These are phyloP conservation scores for Stenichneumon culpator DNA, from an alignment of 2,888 invertebrate genomes.

Conservation along the genomic window DNA sequence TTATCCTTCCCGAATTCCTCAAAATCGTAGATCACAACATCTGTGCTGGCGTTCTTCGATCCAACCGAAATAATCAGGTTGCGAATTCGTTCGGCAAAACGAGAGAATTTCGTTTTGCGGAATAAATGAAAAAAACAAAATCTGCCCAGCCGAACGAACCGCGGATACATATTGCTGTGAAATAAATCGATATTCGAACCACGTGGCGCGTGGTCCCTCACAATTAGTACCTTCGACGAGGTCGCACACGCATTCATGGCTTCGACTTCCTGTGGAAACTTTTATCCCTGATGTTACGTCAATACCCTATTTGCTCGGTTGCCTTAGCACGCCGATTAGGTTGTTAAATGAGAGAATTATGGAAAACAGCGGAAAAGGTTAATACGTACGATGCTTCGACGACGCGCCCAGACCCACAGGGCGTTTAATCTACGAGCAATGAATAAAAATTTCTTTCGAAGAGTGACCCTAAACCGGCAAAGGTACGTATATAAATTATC, in stretches of 20 bases:
- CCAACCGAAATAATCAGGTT: background rate
- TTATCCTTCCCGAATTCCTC: slow-evolving; percentile 15
- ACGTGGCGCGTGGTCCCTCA: slow-evolving; percentile 13
- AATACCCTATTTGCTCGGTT: slow-evolving; percentile 8
- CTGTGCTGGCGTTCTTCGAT: background rate
- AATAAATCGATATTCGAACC: slow-evolving; percentile 21
- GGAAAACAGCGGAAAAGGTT: slow-evolving; percentile 75
- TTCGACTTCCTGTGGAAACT: slow-evolving; percentile 46
- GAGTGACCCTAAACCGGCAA: background rate
- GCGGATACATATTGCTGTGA: background rate
- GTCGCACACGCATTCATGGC: slow-evolving; percentile 13
- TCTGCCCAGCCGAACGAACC: background rate
- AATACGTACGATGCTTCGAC: slow-evolving; percentile 30
- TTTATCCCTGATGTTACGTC: slow-evolving; percentile 39
- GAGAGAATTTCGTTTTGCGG: background rate
- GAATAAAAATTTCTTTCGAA: slow-evolving; percentile 6
- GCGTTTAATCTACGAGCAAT: slow-evolving; percentile 4
- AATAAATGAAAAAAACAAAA: background rate
- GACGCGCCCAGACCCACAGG: background rate
- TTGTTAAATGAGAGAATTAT: slow-evolving; percentile 80
- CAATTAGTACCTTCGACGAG: background rate
- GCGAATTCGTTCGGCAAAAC: background rate
- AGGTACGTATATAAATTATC: slow-evolving; percentile 14
- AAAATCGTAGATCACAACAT: background rate
- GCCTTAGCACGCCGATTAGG: slow-evolving; percentile 70